Conservation (phyloP, 1,140 invertebrate species). For the Aplysia californica region DNA sequence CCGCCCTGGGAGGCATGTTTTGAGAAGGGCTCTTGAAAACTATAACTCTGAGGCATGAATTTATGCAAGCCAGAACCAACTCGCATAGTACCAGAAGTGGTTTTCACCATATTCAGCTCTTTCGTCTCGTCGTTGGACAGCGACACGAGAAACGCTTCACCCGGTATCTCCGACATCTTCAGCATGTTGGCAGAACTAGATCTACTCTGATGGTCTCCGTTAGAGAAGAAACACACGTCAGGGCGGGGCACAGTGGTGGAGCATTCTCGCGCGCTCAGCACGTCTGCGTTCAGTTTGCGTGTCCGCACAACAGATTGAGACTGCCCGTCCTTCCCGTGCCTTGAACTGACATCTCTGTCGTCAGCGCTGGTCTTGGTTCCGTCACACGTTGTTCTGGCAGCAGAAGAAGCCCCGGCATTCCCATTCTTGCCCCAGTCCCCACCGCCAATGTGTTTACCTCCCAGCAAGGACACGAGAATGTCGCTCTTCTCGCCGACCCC, state of each 20-base stretch:
- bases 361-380: background rate
- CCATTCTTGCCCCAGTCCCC: no score
- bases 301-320: no score
- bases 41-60: background rate
- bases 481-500: no score
- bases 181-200: background rate
- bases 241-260: background rate
- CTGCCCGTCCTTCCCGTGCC: background rate
- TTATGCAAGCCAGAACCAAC: conserved; percentile 6
- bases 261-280: background rate
- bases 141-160: conserved; percentile 21
- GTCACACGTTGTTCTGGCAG: background rate
- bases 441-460: no score
- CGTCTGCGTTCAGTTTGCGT: background rate
- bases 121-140: conserved; percentile 22
- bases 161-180: conserved; percentile 14
- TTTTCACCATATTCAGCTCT: conserved; percentile 26
- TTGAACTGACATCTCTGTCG: background rate
- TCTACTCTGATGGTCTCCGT: conserved; percentile 2
- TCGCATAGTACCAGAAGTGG: conserved; percentile 11
- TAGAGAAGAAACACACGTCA: conserved; percentile 13
- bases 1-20: background rate
- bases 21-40: background rate
- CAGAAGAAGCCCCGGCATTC: background rate
- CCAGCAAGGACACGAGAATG: no score